phyloP scores from a whole-genome alignment of 2,113 vertebrate genomes.

The Nannospalax galili region DNA sequence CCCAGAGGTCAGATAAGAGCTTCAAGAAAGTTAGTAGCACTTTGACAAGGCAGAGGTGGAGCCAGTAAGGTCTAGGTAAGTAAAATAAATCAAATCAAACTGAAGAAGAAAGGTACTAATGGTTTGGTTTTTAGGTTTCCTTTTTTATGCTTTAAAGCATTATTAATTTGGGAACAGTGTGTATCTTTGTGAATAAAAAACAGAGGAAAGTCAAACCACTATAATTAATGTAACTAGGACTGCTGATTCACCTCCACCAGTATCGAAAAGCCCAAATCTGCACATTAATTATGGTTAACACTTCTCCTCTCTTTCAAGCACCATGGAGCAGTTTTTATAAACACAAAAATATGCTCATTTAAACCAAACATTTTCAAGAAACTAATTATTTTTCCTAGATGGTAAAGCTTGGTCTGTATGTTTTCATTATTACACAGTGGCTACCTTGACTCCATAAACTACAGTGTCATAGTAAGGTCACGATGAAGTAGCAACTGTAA shows the following conservation, averaged over 20 bases:
- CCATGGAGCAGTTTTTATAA: constrained; percentile 77
- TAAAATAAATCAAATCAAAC: constrained; percentile 51
- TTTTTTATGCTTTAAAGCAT: constrained; percentile 7
- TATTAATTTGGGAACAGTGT: constrained; percentile 7
- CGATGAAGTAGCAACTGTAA: constrained; percentile 77
- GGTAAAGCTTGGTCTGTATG: constrained; percentile 84
- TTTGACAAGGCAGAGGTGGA: background rate
- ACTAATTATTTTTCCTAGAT: constrained; percentile 74
- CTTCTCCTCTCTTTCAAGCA: constrained; percentile 56
- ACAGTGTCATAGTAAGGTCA: constrained; percentile 81
- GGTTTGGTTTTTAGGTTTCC: constrained; percentile 21
- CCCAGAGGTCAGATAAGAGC: background rate
- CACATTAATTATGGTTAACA: background rate
- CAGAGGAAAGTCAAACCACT: background rate
- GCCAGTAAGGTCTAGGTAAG: background rate
- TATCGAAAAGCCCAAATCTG: constrained; percentile 62
- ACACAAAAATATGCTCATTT: constrained; percentile 81
- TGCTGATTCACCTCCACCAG: constrained; percentile 29
- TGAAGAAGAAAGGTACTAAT: constrained; percentile 45
- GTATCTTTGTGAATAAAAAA: constrained; percentile 47
- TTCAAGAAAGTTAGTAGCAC: background rate
- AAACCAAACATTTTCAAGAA: constrained; percentile 84
- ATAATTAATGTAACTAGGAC: constrained; percentile 15
- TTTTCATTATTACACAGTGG: constrained; percentile 85
- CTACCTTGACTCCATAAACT: constrained; percentile 86